Conservation (phyloP, 2,113 vertebrate species). For the Hucho hucho region DNA sequence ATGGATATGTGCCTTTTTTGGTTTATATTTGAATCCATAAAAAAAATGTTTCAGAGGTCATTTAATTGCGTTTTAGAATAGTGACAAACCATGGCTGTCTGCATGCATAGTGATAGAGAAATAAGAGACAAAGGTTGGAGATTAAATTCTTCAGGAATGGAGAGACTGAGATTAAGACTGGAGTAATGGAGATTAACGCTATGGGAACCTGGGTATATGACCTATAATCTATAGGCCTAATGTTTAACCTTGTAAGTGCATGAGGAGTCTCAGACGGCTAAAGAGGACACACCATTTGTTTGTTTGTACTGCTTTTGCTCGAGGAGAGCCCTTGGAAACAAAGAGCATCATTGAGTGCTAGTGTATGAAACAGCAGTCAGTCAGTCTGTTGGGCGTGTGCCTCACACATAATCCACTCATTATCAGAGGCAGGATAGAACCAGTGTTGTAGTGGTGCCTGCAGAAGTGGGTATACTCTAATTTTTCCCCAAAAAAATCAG, state of each 20-base stretch:
- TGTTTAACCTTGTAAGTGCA: not conserved
- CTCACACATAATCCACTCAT: not conserved
- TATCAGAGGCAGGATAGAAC: not conserved
- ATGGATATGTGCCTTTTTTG: too few relatives aligned
- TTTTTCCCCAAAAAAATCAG: too few relatives aligned
- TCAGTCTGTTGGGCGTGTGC: not conserved
- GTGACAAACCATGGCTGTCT: too few relatives aligned
- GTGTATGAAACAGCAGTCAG: too few relatives aligned
- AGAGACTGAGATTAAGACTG: not conserved
- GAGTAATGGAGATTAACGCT: not conserved
- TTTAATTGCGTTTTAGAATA: too few relatives aligned
- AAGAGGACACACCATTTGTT: not conserved
- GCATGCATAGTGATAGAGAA: too few relatives aligned
- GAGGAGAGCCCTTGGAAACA: not conserved
- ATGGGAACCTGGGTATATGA: not conserved
- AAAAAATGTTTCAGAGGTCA: too few relatives aligned
- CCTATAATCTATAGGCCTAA: not conserved
- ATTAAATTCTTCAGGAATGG: not conserved
- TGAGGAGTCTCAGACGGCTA: not conserved
- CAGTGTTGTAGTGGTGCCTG: too few relatives aligned
- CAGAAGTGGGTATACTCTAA: too few relatives aligned
- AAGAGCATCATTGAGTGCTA: constrained; percentile 5
- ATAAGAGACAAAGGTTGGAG: not conserved
- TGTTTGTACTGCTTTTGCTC: not conserved
- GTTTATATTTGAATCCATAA: too few relatives aligned